Base-by-base conservation (phyloP, 2,113 vertebrate genomes). In the Lutjanus erythropterus region DNA sequence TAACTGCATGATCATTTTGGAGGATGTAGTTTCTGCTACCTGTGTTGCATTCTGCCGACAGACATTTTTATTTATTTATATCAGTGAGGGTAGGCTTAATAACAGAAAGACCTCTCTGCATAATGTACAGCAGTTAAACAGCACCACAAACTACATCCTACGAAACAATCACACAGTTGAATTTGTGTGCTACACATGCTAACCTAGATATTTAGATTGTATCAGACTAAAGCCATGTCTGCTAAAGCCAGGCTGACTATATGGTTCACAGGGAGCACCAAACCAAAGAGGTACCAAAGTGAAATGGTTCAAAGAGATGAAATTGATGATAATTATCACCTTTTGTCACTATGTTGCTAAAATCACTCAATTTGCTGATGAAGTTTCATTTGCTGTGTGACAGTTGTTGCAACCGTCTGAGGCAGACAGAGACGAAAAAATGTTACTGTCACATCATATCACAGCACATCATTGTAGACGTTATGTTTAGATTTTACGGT, bases 381-480 rank as follows among this genome's bases (percentile, higher is more conserved):
- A 27, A 21, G n/a, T 8, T 44, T 23, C 3, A 2, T 55, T 44
- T 61, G 12, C 16, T 67, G 14, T 66, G 18, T n/a, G 41, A 42
- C 41, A 42, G 12, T 52, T 33, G 8, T 42, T 19, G 6, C 1
- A 2, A 23, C 11, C 2, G 14, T 41, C 3, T 3, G 7, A 31
- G 14, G 18, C 33, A 23, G 42, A 0, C 35, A 0, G 6, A 44
- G 12, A 64, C 60, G 8, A 66, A 47, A 79, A 50, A 39, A 6
- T 3, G 1, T 27, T 16, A 44, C 18, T 15, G 1, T 73, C 42
- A 66, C 29, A 33, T 70, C 23, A 49, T 47, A 31, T 47, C 47
- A 60, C 68, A 53, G 67, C 69, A 61, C 23, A 31, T 50, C 14
- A 35, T 52, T 39, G 14, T 15, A 53, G 27, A 69, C 4, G 58